These are phyloP conservation scores for Drosophila pallidifrons DNA, from an alignment of 1,140 invertebrate species.

Conservation along the genomic window DNA sequence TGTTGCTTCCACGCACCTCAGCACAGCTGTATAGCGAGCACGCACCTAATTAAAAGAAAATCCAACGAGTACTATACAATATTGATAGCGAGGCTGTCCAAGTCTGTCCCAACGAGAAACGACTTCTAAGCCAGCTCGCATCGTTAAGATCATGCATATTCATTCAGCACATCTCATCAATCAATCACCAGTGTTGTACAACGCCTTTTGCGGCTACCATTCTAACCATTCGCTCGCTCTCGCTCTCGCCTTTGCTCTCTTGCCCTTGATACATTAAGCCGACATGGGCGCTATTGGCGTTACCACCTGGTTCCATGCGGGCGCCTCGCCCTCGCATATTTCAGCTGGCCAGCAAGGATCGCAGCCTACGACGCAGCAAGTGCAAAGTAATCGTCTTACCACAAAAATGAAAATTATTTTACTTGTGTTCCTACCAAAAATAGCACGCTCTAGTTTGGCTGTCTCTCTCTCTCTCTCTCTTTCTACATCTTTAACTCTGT, in stretches of 20 bases:
- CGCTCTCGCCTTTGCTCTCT: slow-evolving; percentile 27
- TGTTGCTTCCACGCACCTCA: slow-evolving; percentile 34
- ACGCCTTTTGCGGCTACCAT: slow-evolving; percentile 11
- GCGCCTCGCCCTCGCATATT: slow-evolving; percentile 68
- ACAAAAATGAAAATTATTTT: slow-evolving; percentile 9
- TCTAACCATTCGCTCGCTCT: slow-evolving; percentile 46
- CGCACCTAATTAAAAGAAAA: slow-evolving; percentile 9
- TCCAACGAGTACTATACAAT: background rate
- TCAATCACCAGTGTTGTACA: slow-evolving; percentile 42
- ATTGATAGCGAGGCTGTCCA: slow-evolving; percentile 4
- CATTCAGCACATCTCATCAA: slow-evolving; percentile 16
- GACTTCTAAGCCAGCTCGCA: slow-evolving; percentile 25
- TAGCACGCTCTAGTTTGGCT: slow-evolving; percentile 61
- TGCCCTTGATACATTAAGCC: slow-evolving; percentile 34
- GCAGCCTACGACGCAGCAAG: slow-evolving; percentile 23
- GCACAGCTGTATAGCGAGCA: slow-evolving; percentile 39
- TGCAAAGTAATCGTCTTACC: slow-evolving; percentile 61
- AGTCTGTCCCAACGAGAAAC: background rate
- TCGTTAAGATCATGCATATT: background rate
- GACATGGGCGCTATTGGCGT: slow-evolving; percentile 78
- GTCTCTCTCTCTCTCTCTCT: slow-evolving; percentile 42
- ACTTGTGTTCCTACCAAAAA: slow-evolving; percentile 47
- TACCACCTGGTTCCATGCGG: slow-evolving; percentile 84
- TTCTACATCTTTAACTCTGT: slow-evolving; percentile 24
- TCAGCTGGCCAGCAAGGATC: slow-evolving; percentile 32